These are phyloP conservation scores for Drosophila pseudotakahashii DNA, from an alignment of 2,888 invertebrate genomes.

Conservation along the genomic window DNA sequence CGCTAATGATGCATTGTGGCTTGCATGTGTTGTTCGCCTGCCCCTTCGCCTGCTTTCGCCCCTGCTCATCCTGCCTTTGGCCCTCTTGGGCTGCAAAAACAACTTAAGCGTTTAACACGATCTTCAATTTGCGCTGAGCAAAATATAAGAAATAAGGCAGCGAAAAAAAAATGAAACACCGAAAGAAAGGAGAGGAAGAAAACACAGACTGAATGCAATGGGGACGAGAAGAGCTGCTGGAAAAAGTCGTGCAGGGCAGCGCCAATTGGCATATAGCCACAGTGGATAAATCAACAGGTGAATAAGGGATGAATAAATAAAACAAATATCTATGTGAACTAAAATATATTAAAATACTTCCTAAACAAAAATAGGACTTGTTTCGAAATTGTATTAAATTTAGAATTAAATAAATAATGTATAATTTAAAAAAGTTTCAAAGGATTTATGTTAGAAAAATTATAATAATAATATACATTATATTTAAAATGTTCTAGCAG, in stretches of 20 bases:
- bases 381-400: too few relatives aligned
- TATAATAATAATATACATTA: too few relatives aligned
- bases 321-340: too few relatives aligned
- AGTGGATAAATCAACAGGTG: slow-evolving; percentile 15
- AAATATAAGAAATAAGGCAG: slow-evolving; percentile 46
- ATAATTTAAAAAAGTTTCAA: too few relatives aligned
- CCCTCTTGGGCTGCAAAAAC: slow-evolving; percentile 45
- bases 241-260: slow-evolving; percentile 71
- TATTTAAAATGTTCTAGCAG: too few relatives aligned
- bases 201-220: slow-evolving; percentile 19
- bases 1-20: slow-evolving; percentile 80
- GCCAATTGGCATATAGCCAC: slow-evolving; percentile 51
- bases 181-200: slow-evolving; percentile 34
- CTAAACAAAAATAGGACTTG: too few relatives aligned
- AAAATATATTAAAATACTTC: too few relatives aligned
- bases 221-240: slow-evolving; percentile 41
- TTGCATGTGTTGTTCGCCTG: slow-evolving; percentile 44
- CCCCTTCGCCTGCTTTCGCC: slow-evolving; percentile 1
- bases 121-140: slow-evolving; percentile 75
- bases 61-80: slow-evolving; percentile 1
- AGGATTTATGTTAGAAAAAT: too few relatives aligned
- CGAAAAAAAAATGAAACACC: slow-evolving; percentile 18
- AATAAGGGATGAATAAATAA: neutral
- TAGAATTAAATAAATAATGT: too few relatives aligned
- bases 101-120: slow-evolving; percentile 79